Conservation (phyloP, 1,140 invertebrate genomes). For the Drosophila lacertosa region DNA sequence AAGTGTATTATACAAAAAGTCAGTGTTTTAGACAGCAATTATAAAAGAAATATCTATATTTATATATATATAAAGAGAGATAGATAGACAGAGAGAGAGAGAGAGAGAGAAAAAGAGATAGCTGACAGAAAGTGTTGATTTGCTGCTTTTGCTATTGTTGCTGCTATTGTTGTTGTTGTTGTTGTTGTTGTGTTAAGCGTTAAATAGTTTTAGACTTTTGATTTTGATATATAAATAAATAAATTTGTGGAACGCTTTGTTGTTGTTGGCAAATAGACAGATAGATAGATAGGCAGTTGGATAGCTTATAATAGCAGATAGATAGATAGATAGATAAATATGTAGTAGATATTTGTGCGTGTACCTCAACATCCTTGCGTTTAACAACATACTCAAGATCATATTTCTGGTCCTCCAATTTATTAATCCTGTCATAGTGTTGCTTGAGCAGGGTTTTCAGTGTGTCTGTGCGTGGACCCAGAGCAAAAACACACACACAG, state of each 20-base stretch:
- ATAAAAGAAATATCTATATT: conserved; percentile 44
- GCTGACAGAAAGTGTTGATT: conserved; percentile 64
- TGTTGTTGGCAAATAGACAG: conserved; percentile 7
- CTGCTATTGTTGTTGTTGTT: conserved; percentile 30
- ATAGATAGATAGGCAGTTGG: conserved; percentile 34
- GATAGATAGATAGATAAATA: conserved; percentile 39
- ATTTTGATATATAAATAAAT: conserved; percentile 56
- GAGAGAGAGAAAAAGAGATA: conserved; percentile 52
- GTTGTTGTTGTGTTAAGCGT: conserved; percentile 64
- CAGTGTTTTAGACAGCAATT: conserved; percentile 55
- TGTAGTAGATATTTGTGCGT: conserved; percentile 67
- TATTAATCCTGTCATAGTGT: conserved; percentile 94
- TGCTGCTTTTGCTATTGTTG: conserved; percentile 49
- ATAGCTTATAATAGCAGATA: conserved; percentile 32
- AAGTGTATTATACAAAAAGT: conserved; percentile 62
- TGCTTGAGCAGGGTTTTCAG: conserved; percentile 92
- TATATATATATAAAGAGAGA: conserved; percentile 33
- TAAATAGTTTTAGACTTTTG: conserved; percentile 57
- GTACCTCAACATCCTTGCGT: conserved; percentile 98
- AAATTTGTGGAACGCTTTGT: conserved; percentile 3
- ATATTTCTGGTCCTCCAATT: conserved; percentile 97
- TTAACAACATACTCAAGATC: conserved; percentile 99
- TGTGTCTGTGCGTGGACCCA: conserved; percentile 86
- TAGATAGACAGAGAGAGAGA: conserved; percentile 33
- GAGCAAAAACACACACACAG: conserved; percentile 28